phyloP scores from a whole-genome alignment of 2,113 vertebrate genomes.

The Myotis davidii region DNA sequence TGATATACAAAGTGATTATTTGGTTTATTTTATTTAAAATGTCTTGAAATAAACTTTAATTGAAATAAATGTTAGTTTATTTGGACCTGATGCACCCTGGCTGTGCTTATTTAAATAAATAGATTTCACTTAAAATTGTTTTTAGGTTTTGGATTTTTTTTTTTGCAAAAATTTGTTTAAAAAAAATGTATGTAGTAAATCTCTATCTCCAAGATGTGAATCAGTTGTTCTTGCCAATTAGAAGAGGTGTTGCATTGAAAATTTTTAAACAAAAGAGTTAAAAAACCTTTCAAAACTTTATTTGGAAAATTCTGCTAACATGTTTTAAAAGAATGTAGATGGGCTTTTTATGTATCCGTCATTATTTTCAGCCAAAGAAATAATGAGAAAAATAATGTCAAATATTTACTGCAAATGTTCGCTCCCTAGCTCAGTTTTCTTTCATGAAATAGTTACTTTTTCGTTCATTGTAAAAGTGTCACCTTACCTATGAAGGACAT shows the following conservation, averaged over 20 bases:
- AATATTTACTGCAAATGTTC: background rate
- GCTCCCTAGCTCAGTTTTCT: background rate
- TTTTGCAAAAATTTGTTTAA: background rate
- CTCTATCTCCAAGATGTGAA: background rate
- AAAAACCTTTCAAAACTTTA: background rate
- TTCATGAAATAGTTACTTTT: background rate
- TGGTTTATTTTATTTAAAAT: background rate
- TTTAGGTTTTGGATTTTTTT: background rate
- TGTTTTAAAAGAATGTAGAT: background rate
- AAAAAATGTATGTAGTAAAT: background rate
- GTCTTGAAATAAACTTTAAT: background rate
- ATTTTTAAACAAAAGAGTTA: background rate
- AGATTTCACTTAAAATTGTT: background rate
- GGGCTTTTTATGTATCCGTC: background rate
- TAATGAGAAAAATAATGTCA: slow-evolving; percentile 45
- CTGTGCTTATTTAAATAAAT: background rate
- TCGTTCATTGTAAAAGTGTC: background rate
- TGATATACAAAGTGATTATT: background rate
- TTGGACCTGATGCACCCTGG: background rate
- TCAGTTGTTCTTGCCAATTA: background rate
- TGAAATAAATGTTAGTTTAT: background rate
- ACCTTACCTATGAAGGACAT: background rate
- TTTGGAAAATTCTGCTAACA: background rate
- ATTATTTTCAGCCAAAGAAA: slow-evolving; percentile 28
- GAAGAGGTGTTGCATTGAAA: background rate